Conservation (phyloP, 30 jellyfish, hydroid and myxozoan genomes). For the Turritopsis dohrnii region DNA sequence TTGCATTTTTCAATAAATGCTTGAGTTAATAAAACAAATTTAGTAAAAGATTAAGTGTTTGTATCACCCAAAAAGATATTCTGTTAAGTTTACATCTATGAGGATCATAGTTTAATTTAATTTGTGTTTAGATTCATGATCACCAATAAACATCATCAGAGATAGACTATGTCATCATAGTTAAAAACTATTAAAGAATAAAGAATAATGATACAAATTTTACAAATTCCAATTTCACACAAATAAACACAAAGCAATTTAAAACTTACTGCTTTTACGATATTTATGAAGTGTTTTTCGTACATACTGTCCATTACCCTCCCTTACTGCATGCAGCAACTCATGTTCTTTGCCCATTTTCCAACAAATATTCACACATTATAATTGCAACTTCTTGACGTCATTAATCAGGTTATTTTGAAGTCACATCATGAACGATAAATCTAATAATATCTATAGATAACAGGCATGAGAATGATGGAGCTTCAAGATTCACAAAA, state of each 20-base stretch:
- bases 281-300: slow-evolving; percentile 62
- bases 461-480: background rate
- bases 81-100: too few relatives aligned
- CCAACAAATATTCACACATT: background rate
- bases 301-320: slow-evolving; percentile 63
- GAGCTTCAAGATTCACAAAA: background rate
- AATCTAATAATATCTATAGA: background rate
- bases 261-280: slow-evolving; percentile 79
- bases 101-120: too few relatives aligned
- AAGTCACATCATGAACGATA: background rate
- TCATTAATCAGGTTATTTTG: background rate
- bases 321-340: slow-evolving; percentile 58
- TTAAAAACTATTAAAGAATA: background rate
- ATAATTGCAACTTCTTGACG: background rate
- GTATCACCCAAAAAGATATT: too few relatives aligned
- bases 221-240: too few relatives aligned
- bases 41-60: too few relatives aligned
- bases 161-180: too few relatives aligned
- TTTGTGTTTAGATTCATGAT: too few relatives aligned
- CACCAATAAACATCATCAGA: too few relatives aligned
- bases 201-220: too few relatives aligned
- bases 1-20: too few relatives aligned
- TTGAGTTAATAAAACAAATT: too few relatives aligned
- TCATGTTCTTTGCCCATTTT: slow-evolving; percentile 91
- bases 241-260: background rate